Conservation (phyloP, 2,113 vertebrate genomes). For the Galbula dea region DNA sequence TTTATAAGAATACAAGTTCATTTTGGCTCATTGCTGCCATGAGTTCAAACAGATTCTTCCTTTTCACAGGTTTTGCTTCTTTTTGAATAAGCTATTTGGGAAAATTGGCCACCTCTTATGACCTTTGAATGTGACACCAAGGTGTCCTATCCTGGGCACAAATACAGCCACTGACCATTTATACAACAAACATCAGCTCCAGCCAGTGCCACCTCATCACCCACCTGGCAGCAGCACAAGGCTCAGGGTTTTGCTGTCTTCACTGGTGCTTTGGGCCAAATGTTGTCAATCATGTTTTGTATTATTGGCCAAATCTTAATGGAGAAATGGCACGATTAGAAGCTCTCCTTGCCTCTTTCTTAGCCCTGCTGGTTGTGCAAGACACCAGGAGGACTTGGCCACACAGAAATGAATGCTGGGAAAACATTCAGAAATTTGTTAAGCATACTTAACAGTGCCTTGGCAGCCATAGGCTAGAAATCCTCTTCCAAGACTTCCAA, state of each 20-base stretch:
- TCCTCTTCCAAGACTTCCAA: not conserved
- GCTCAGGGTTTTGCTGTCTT: not conserved
- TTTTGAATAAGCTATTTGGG: not conserved
- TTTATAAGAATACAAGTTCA: not conserved
- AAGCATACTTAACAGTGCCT: not conserved
- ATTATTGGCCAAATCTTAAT: not conserved
- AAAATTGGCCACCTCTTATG: not conserved
- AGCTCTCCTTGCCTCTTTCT: not conserved
- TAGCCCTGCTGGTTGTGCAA: not conserved
- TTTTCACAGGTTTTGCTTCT: not conserved
- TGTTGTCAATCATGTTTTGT: not conserved
- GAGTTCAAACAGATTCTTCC: not conserved
- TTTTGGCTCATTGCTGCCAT: not conserved
- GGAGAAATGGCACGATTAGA: not conserved
- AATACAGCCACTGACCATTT: not conserved
- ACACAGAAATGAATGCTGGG: not conserved
- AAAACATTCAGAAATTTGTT: not conserved
- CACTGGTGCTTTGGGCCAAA: not conserved
- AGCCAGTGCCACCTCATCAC: not conserved
- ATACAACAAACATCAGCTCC: not conserved
- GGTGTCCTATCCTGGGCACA: not conserved
- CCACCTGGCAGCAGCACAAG: not conserved
- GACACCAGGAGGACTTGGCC: not conserved
- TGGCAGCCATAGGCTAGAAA: not conserved
- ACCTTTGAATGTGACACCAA: slow-evolving; percentile 14